Percentiles rank a stretch among this genome's conserved stretches.
phyloP scores from a whole-genome alignment of 2,113 vertebrate genomes.

The Microtus montanus region DNA sequence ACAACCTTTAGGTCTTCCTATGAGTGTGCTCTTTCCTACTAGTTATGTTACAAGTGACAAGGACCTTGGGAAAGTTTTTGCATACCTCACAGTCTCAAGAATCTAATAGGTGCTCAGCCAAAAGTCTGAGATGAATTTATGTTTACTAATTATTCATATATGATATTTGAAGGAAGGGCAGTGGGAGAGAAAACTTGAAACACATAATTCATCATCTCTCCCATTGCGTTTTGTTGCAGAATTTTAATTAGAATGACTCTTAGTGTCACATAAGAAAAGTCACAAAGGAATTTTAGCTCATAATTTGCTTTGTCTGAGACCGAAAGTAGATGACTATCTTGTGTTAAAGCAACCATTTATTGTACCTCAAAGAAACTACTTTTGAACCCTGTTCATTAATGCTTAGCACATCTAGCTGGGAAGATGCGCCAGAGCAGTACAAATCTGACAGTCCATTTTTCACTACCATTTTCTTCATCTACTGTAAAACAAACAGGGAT shows the following conservation, averaged over 20 bases:
- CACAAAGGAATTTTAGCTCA: slow-evolving; percentile 77
- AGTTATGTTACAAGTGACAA: background rate
- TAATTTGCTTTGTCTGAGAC: slow-evolving; percentile 75
- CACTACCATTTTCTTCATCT: slow-evolving; percentile 69
- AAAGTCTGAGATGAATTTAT: slow-evolving; percentile 32
- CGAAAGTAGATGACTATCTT: slow-evolving; percentile 74
- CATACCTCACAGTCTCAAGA: background rate
- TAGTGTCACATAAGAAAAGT: slow-evolving; percentile 74
- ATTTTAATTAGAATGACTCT: slow-evolving; percentile 74
- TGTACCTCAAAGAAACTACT: slow-evolving; percentile 65
- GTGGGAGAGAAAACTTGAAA: slow-evolving; percentile 11
- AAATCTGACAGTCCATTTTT: slow-evolving; percentile 77
- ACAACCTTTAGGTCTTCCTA: background rate
- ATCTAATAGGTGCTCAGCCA: background rate
- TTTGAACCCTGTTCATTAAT: slow-evolving; percentile 71
- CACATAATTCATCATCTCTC: slow-evolving; percentile 77
- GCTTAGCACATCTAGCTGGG: slow-evolving; percentile 60
- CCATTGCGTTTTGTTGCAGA: slow-evolving; percentile 60
- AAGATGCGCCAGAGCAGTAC: slow-evolving; percentile 52
- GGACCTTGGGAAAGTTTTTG: background rate
- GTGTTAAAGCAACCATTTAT: slow-evolving; percentile 76
- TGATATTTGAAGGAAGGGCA: slow-evolving; percentile 65
- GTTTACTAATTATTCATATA: slow-evolving; percentile 69
- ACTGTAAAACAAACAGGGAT: slow-evolving; percentile 64
- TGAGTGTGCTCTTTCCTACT: background rate